Conservation (phyloP, 2,797 vertebrate genomes). For the Gephyroberyx darwinii region DNA sequence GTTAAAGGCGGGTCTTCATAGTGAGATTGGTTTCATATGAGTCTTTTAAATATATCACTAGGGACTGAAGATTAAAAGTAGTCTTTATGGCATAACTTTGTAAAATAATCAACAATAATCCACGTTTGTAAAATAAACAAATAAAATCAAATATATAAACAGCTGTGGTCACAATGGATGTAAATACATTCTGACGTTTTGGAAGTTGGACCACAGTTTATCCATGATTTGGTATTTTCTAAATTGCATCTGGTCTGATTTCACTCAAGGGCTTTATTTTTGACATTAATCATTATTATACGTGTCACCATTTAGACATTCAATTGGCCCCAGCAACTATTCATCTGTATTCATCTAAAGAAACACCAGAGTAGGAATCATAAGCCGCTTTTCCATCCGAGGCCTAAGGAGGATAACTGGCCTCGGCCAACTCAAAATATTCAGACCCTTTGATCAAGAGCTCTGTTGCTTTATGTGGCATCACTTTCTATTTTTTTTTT, state of each 20-base stretch:
- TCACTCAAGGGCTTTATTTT: background rate
- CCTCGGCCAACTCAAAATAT: background rate
- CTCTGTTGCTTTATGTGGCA: background rate
- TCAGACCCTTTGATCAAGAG: background rate
- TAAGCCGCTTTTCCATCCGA: background rate
- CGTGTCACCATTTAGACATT: background rate
- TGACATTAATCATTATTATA: background rate
- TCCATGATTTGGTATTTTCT: background rate
- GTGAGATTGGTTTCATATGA: background rate
- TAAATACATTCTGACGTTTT: background rate
- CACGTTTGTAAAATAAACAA: conserved; percentile 14
- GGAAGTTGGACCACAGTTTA: background rate
- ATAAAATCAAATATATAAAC: conserved; percentile 19
- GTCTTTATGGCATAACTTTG: background rate
- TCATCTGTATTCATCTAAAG: background rate
- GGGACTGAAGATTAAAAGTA: background rate
- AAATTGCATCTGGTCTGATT: background rate
- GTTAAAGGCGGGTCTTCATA: background rate
- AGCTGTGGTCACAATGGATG: conserved; percentile 28
- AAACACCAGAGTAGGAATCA: background rate
- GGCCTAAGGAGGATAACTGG: background rate
- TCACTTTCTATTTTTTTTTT: background rate
- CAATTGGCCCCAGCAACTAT: background rate
- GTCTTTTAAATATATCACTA: background rate
- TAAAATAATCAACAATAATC: background rate